Base-by-base conservation (phyloP, 2,113 vertebrate genomes). In the Furnarius figulus region DNA sequence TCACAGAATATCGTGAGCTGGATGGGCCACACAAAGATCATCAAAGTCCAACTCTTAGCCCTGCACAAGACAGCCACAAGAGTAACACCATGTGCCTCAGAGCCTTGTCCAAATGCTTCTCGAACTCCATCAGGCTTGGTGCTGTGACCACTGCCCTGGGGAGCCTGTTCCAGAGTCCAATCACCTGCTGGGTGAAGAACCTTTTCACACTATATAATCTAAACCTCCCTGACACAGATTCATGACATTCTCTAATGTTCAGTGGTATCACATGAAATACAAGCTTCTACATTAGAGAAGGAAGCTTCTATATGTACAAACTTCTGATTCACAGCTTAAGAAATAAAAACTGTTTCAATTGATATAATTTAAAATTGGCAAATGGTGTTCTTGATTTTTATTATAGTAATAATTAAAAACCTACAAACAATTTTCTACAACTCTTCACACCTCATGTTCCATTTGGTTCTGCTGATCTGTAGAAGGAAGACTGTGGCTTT, bases 361-460 rank as follows among this genome's bases (percentile, higher is more conserved):
- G 5, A n/a, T 20, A 37, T 1, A 44, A 22, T 47, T 80, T 28
- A 56, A 23, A 79, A 81, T 6, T 55, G 14, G 17, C 21, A 89
- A 87, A 78, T 6, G 4, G 6, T 37, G 5, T 23, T 74, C 27
- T 50, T 68, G 19, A 81, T 28, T 72, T 77, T 81, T 65, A 67
- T 24, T 67, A 10, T 12, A 74, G 49, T 5, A 46, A 14, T 49
- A 47, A 79, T 25, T 27, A 9, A 56, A 84, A 83, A 50, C 5
- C 8, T 20, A 71, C 23, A 92, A 37, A 59, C 11, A 39, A 12
- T 68, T 78, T 86, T 74, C 27, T 65, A 24, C 25, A 88, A 4
- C 50, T 66, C 31, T 76, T 96, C 70, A 97, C 97, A 97, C 97
- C 95, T 96, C 47, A 9, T 59, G 53, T 89, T 97, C 90, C n/a